Evolutionary conservation across 2,113 vertebrate genomes (phyloP).

Genomic region (Scatophagus argus): DNA sequence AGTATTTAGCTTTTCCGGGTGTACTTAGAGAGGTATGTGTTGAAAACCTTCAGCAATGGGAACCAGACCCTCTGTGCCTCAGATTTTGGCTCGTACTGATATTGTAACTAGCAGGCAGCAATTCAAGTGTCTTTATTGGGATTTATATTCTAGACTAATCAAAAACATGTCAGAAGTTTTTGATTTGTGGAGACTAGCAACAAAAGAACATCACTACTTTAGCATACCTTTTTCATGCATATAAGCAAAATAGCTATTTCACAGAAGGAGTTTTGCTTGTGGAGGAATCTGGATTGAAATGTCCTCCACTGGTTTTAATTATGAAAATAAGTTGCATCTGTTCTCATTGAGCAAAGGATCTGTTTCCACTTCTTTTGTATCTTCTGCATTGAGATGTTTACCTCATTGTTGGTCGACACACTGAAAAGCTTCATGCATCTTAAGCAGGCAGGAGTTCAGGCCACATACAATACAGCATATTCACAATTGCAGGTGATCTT

Average conservation of each 20-base stretch:
- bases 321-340: slow-evolving; percentile 59
- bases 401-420: slow-evolving; percentile 46
- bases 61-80: slow-evolving; percentile 37
- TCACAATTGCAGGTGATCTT: slow-evolving; percentile 1
- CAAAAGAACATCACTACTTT: slow-evolving; percentile 15
- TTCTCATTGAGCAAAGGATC: slow-evolving; percentile 24
- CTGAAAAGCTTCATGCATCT: slow-evolving; percentile 15
- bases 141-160: slow-evolving; percentile 29
- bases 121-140: slow-evolving; percentile 27
- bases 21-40: slow-evolving; percentile 41
- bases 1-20: background rate
- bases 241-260: slow-evolving; percentile 8
- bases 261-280: slow-evolving; percentile 7
- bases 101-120: slow-evolving; percentile 41
- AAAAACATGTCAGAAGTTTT: slow-evolving; percentile 19
- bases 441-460: slow-evolving; percentile 9
- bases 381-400: slow-evolving; percentile 51
- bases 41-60: slow-evolving; percentile 52
- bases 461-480: background rate
- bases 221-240: background rate
- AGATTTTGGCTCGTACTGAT: slow-evolving; percentile 26
- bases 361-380: slow-evolving; percentile 47
- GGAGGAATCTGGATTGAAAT: slow-evolving; percentile 10
- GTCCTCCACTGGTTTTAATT: slow-evolving; percentile 63
- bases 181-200: slow-evolving; percentile 22